Conservation (phyloP, 1,140 invertebrate species). For the Heliconius himera region DNA sequence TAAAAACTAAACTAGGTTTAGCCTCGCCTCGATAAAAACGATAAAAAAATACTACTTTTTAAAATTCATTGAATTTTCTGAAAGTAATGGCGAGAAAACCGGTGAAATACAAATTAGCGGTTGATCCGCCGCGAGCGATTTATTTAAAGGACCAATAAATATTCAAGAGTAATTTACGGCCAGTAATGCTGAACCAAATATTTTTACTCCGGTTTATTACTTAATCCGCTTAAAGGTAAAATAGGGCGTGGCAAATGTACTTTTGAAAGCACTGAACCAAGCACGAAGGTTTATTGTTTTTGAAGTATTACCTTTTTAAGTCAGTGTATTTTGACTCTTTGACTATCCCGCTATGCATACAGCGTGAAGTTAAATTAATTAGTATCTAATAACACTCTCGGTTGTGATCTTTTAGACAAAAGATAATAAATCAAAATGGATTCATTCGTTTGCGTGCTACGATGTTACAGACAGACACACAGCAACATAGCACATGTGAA, state of each 20-base stretch:
- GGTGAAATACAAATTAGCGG: constrained; percentile 68
- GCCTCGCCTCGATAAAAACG: no score
- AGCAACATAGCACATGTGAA: no score
- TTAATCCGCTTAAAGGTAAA: constrained; percentile 11
- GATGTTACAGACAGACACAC: no score
- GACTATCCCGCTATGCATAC: no score
- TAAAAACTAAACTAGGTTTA: neutral
- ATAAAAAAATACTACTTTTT: neutral
- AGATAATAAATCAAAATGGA: no score
- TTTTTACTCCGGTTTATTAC: constrained; percentile 47
- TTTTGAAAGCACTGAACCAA: neutral
- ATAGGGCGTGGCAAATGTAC: neutral
- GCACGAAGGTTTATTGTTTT: neutral
- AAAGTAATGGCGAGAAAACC: neutral
- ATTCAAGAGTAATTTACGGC: constrained; percentile 77
- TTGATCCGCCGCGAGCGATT: constrained; percentile 66
- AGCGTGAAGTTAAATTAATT: no score
- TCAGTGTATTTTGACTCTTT: no score
- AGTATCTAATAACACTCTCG: no score
- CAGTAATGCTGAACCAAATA: constrained; percentile 61
- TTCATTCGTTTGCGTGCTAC: no score
- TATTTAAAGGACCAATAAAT: constrained; percentile 79
- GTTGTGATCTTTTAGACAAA: no score
- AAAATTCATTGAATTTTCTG: neutral
- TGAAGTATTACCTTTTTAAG: no score